Evolutionary conservation across 2,113 vertebrate species (phyloP).

Genomic region (Ariopsis seemanni): DNA sequence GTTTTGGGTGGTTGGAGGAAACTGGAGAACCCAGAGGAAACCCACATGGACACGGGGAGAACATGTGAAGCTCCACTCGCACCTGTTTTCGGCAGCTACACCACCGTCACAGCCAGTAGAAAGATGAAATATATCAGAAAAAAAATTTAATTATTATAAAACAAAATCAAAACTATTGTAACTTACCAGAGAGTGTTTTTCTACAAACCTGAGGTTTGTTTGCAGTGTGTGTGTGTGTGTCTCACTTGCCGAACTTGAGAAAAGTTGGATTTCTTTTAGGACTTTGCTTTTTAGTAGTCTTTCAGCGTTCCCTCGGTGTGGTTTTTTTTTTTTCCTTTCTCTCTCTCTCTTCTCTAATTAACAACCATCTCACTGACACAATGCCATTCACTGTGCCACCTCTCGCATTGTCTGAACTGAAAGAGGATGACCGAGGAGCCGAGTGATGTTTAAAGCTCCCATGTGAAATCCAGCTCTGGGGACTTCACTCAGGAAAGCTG

Average conservation of each 20-base stretch:
- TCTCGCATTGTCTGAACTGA: conserved; percentile 53
- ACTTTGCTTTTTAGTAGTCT: background rate
- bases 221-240: background rate
- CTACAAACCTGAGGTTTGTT: background rate
- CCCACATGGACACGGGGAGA: background rate
- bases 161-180: background rate
- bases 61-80: background rate
- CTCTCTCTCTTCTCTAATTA: conserved; percentile 49
- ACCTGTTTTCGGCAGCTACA: background rate
- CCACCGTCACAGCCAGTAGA: background rate
- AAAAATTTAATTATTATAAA: background rate
- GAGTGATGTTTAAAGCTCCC: conserved; percentile 21
- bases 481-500: background rate
- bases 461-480: background rate
- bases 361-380: conserved; percentile 55
- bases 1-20: background rate
- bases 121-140: no score
- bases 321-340: background rate
- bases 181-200: background rate
- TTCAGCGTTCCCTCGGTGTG: background rate
- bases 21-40: background rate
- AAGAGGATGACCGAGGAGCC: conserved; percentile 4
- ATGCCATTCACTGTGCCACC: conserved; percentile 51
- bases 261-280: background rate
- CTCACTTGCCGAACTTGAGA: background rate